These are phyloP conservation scores for Falco naumanni DNA, from an alignment of 2,797 vertebrate species.

Conservation along the genomic window DNA sequence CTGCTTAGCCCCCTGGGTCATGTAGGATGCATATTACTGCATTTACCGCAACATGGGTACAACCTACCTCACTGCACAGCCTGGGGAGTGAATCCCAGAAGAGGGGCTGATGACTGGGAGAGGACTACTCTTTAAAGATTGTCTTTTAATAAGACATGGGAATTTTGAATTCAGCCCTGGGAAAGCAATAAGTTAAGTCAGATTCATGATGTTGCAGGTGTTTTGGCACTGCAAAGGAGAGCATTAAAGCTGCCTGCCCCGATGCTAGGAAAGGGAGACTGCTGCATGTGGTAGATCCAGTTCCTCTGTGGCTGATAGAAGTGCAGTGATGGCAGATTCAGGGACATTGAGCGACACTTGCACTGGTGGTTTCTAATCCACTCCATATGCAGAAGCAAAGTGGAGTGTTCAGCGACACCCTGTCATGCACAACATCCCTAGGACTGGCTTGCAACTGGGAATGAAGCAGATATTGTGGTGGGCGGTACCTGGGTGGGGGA, in stretches of 20 bases:
- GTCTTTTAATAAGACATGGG: neutral
- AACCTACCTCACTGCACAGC: neutral
- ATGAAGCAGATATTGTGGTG: neutral
- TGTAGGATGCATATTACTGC: neutral
- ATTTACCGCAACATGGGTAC: neutral
- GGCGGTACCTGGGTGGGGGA: too few species aligned
- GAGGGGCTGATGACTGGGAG: neutral
- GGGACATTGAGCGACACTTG: neutral
- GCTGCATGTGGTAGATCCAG: fast-evolving
- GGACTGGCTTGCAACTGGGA: neutral
- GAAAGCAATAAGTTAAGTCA: neutral
- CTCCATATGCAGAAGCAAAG: neutral
- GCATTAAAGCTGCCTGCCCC: neutral
- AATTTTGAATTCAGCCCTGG: neutral
- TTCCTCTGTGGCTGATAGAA: neutral
- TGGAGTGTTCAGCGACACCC: neutral
- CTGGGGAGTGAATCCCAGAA: neutral
- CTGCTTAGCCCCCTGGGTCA: neutral
- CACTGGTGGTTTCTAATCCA: neutral
- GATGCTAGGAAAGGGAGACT: neutral
- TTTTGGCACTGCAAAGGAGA: neutral
- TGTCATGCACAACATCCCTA: fast-evolving
- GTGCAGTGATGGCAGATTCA: neutral
- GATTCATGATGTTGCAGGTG: neutral
- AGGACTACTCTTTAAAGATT: neutral